Evolutionary conservation across 1,140 invertebrate genomes (phyloP), one percentile per base, ranked within the genome.

Genomic region (Listronotus bonariensis): DNA sequence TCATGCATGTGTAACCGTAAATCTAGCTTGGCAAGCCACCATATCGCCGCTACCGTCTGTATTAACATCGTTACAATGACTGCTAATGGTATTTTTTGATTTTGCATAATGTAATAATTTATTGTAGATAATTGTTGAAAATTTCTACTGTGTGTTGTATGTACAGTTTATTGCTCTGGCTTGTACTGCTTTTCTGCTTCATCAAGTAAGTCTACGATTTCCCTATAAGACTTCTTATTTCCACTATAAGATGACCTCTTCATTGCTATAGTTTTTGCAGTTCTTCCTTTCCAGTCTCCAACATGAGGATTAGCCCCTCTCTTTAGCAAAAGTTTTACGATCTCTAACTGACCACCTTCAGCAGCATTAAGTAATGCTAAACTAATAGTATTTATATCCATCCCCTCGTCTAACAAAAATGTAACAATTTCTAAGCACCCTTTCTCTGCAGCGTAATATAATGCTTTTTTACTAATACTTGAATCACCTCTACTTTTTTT

Each of bases 381-480:
- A 38, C 36, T 38, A 38, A 38, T n/a, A n/a, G n/a, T 38, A 38
- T 38, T 38, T 38, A 38, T 38, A 38, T 38, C 36, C 12, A 38
- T 12, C 12, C 36, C 36, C 12, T 38, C 36, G 12, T 38, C 36
- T 38, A 38, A 38, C 12, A 38, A 12, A 38, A 38, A 38, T 38
- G 36, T 38, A 38, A 38, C 36, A 38, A 38, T 38, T 38, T 38
- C 36, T 38, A 38, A 38, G 36, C 36, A 38, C 12, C 36, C 36
- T 38, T 38, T 38, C 36, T 38, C 36, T 38, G 36, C 7, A 38
- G 12, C 36, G 12, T 38, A 38, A 38, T 38, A 38, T 38, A 38
- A 38, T 38, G 36, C 36, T 12, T 38, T 38, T 38, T 38, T 38
- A 38, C 36, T 12, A 38, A 38, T 12, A 38, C 36, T 38, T n/a